Percentiles rank a stretch among this genome's conserved stretches.
These are phyloP conservation scores for Capitella teleta DNA, from an alignment of 1,140 invertebrate species.

Conservation along the genomic window DNA sequence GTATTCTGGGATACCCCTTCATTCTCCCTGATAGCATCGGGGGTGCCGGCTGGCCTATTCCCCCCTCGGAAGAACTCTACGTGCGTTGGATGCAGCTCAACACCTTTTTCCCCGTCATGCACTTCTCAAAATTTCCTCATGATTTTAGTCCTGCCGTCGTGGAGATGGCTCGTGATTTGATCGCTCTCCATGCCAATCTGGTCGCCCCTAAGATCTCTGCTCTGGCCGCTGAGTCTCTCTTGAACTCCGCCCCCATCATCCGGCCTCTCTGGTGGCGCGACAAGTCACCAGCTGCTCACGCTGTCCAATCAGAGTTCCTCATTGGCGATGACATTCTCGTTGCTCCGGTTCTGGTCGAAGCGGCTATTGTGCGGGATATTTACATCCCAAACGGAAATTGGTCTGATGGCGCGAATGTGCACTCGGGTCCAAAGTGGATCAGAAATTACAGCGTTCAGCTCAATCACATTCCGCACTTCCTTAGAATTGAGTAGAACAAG, in stretches of 20 bases:
- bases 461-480: background rate
- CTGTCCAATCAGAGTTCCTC: conserved; percentile 71
- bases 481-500: conserved; percentile 1
- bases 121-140: conserved; percentile 82
- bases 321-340: conserved; percentile 71
- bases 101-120: conserved; percentile 72
- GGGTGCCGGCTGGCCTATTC: conserved; percentile 49
- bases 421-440: background rate
- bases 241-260: conserved; percentile 43
- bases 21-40: conserved; percentile 85
- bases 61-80: conserved; percentile 68
- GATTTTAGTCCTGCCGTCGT: conserved; percentile 61
- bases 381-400: conserved; percentile 11
- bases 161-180: conserved; percentile 54
- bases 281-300: conserved; percentile 62
- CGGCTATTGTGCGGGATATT: conserved; percentile 36
- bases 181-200: conserved; percentile 44
- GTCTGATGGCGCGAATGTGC: background rate
- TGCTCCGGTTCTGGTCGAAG: conserved; percentile 64
- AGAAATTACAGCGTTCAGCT: background rate
- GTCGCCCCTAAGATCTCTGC: background rate
- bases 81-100: conserved; percentile 79
- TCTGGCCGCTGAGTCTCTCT: conserved; percentile 12
- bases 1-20: conserved; percentile 70
- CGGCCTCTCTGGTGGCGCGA: conserved; percentile 87